Base-by-base conservation (phyloP, 1,140 invertebrate genomes). In the Diorhabda sublineata region DNA sequence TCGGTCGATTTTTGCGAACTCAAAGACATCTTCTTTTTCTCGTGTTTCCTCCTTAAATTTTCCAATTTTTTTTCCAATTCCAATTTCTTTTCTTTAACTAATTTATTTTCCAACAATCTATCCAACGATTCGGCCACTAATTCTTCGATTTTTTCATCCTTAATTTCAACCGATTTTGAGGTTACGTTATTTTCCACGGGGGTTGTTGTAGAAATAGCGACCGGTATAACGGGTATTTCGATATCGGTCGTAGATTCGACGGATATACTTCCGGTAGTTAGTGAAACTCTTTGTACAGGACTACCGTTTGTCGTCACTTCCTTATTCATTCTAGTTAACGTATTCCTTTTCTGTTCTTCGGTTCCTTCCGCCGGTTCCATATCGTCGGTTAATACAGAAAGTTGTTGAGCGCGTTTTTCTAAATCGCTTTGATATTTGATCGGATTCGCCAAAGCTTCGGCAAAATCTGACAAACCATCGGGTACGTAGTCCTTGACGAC, bases 401-500 rank as follows among this genome's bases (percentile, higher is more conserved):
- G 84, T 79, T 98, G 96, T 77, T 96, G 91, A 41, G 91, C 89
- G 42, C 96, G 87, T 81, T 97, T 98, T 76, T 98, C 95, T 69
- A 92, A 81, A 82, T 96, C 93, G 76, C 92, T 96, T 80, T 98
- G 93, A 83, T 97, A 98, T 78, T 98, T 97, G 70, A 98, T 97
- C 0, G 97, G 98, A 84, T 98, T 98, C 6, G 96, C 96, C 67
- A 99, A 82, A 3, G 97, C 97, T 81, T 98, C 96, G 3, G 98
- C 98, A 80, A 99, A 90, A 78, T 97, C 95, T 69, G 92, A 94
- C 61, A 93, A 86, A 71, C 89, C 94, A 81, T 99, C 95, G 1
- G 98, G 98, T 44, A 99, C 96, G 81, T 99, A 99, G 80, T 97
- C 95, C 82, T 98, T 98, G 8, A 99, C 93, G 44, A 93, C 89